A percentile compares a stretch with the other conserved stretches of the same genome.
These are phyloP conservation scores for Agrilus planipennis DNA, from an alignment of 1,140 invertebrate genomes.

Conservation along the genomic window DNA sequence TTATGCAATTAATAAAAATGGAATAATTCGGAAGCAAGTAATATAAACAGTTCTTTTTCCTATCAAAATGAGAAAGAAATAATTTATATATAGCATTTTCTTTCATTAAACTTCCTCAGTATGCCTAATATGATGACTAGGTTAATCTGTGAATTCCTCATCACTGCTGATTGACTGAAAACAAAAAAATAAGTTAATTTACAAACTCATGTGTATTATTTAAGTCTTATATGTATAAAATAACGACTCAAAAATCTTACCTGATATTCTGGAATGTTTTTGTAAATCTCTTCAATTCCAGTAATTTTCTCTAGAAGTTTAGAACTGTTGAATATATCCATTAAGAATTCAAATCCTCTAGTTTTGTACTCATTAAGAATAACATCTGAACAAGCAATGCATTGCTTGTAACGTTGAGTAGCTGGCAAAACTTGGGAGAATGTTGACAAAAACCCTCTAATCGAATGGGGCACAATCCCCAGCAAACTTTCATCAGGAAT, in stretches of 20 bases:
- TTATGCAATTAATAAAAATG: too few relatives aligned
- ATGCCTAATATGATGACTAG: too few relatives aligned
- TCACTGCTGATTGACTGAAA: too few relatives aligned
- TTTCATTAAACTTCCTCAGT: too few relatives aligned
- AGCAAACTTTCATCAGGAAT: conserved; percentile 48
- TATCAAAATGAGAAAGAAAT: too few relatives aligned
- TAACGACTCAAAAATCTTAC: conserved; percentile 29
- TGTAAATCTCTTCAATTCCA: conserved; percentile 65
- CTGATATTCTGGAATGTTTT: conserved; percentile 49
- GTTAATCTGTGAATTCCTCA: too few relatives aligned
- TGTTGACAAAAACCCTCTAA: conserved; percentile 77
- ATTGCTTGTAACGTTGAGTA: conserved; percentile 73
- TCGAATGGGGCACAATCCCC: conserved; percentile 86
- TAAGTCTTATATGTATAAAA: neutral
- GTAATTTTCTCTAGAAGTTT: conserved; percentile 80
- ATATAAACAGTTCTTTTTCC: too few relatives aligned
- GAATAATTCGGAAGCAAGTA: too few relatives aligned
- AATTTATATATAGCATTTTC: too few relatives aligned
- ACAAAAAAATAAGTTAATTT: too few relatives aligned
- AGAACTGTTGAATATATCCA: conserved; percentile 75
- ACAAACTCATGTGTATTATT: conserved; percentile 3
- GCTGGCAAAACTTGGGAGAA: conserved; percentile 73
- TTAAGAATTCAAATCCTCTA: conserved; percentile 64
- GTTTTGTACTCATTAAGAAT: conserved; percentile 55
- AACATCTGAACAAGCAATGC: conserved; percentile 76